These are phyloP conservation scores for Cebidichthys violaceus DNA, from an alignment of 2,113 vertebrate species.

Conservation along the genomic window DNA sequence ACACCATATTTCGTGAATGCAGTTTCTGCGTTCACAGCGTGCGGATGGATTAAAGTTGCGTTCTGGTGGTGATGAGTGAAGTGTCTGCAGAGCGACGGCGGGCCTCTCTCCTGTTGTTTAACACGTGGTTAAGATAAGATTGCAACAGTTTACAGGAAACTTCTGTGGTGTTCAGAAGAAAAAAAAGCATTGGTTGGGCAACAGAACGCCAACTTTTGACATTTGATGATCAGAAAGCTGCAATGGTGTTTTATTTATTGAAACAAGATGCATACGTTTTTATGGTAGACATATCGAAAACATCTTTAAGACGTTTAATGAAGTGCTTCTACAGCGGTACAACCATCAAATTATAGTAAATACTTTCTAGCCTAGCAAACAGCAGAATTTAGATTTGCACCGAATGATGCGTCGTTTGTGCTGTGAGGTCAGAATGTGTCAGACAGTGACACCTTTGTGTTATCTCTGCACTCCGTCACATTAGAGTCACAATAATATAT, in stretches of 20 bases:
- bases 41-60: background rate
- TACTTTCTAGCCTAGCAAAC: background rate
- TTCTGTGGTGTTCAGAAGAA: conserved; percentile 44
- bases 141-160: conserved; percentile 72
- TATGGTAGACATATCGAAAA: background rate
- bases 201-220: background rate
- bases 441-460: background rate
- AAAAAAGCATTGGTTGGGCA: background rate
- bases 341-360: background rate
- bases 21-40: background rate
- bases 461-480: background rate
- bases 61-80: no score
- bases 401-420: background rate
- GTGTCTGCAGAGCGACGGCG: background rate
- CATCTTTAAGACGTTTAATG: background rate
- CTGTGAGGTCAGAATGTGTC: background rate
- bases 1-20: background rate
- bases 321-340: background rate
- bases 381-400: background rate
- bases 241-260: background rate
- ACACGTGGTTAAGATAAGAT: conserved; percentile 39
- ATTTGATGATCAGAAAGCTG: background rate
- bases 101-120: background rate
- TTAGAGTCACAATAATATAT: background rate
- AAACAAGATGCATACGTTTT: background rate